These are phyloP conservation scores for Metopolophium dirhodum DNA, from an alignment of 1,140 invertebrate genomes.

Conservation along the genomic window DNA sequence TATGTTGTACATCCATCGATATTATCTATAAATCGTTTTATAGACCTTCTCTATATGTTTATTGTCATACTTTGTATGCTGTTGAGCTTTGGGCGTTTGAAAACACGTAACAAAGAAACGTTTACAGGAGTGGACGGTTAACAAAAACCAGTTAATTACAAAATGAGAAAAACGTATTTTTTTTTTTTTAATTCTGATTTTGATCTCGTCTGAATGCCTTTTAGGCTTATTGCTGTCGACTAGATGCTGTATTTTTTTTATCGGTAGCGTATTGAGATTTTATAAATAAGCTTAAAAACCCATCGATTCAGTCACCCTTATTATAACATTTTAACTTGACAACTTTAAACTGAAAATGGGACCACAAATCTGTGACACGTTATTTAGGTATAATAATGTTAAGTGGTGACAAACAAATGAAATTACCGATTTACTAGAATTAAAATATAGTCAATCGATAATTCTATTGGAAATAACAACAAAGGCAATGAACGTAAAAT, in stretches of 20 bases:
- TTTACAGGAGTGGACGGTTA: not conserved
- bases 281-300: slow-evolving; percentile 36
- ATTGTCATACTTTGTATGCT: not conserved
- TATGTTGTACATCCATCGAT: not conserved
- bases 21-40: not conserved
- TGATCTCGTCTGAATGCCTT: not conserved
- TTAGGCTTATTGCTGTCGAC: slow-evolving; percentile 8
- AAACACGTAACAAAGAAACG: not conserved
- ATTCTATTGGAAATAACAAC: not conserved
- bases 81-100: not conserved
- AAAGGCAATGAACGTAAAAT: slow-evolving; percentile 15
- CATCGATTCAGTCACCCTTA: not conserved
- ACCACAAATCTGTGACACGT: not conserved
- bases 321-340: slow-evolving; percentile 36
- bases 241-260: slow-evolving; percentile 8
- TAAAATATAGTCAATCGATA: not conserved
- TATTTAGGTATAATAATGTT: not conserved
- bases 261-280: not conserved
- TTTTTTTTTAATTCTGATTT: slow-evolving; percentile 19
- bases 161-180: not conserved
- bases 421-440: not conserved
- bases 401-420: slow-evolving; percentile 10
- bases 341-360: not conserved
- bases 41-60: not conserved
- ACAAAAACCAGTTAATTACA: slow-evolving; percentile 9